Base-by-base conservation (phyloP, 2,797 vertebrate species). In the Hemibagrus guttatus region DNA sequence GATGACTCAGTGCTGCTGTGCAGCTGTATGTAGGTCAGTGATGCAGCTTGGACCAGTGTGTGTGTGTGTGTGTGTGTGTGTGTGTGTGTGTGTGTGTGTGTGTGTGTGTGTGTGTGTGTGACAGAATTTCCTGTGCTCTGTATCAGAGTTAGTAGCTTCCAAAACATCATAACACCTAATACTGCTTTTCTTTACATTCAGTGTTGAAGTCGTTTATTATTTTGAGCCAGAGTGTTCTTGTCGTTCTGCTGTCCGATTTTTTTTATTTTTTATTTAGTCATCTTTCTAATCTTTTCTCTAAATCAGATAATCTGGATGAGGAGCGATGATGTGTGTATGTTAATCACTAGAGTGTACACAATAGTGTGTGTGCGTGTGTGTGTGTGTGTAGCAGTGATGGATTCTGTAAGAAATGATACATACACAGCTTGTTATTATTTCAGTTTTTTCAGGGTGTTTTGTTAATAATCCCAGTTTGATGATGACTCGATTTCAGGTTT, bases 11-110 rank as follows among this genome's bases (percentile, higher is more conserved):
- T 39, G 71, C 59, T 52, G 9, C 59, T 76, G 85, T 81, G 19
- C 35, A 64, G 49, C 80, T 66, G 69, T 83, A 83, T 66, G 85
- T 87, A 87, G 80, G 85, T 87, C 81, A 83, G 19, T 76, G 59
- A 72, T 42, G 72, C 59, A 66, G 71, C 26, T 49, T 74, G n/a
- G 42, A n/a, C 68, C 17, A 28, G 64, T 19, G 16, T 9, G 6
- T n/a, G 23, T 75, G 66, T n/a, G 14, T 21, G 49, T 13, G 17
- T 59, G 39, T 17, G 52, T 23, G 12, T 13, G 9, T 28, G 17
- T 17, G 63, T 21, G 28, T 59, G 35, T 17, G 52, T 23, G 19
- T 19, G 9, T 19, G 17, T 17, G 63, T 23, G 19, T 19, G 9
- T 28, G n/a, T 39, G 46, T 21, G 17, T 35, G 58, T 61, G 39